Percentiles rank a stretch among this genome's conserved stretches.
phyloP scores from a whole-genome alignment of 2,113 vertebrate genomes.

The Tautogolabrus adspersus region DNA sequence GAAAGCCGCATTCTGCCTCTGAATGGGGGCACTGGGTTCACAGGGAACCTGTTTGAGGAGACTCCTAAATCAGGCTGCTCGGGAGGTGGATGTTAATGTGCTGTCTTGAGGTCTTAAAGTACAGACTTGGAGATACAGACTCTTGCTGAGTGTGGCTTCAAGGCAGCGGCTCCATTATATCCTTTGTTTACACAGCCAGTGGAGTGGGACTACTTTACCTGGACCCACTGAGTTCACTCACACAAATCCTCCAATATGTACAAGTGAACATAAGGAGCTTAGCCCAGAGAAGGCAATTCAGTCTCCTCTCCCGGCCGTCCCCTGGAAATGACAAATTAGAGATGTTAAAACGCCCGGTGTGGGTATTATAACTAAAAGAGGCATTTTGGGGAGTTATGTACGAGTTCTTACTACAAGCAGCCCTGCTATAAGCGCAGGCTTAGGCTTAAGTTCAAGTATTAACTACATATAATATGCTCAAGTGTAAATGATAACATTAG shows the following conservation, averaged over 20 bases:
- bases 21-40: slow-evolving; percentile 68
- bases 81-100: slow-evolving; percentile 74
- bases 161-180: slow-evolving; percentile 66
- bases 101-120: slow-evolving; percentile 68
- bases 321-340: slow-evolving; percentile 84
- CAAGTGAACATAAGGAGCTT: slow-evolving; percentile 85
- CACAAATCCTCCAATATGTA: slow-evolving; percentile 83
- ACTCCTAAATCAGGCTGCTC: slow-evolving; percentile 71
- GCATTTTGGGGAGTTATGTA: slow-evolving; percentile 79
- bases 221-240: slow-evolving; percentile 74
- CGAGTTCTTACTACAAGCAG: slow-evolving; percentile 73
- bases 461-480: slow-evolving; percentile 67
- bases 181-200: slow-evolving; percentile 82
- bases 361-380: slow-evolving; percentile 82
- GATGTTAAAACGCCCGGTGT: slow-evolving; percentile 83
- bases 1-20: slow-evolving; percentile 65
- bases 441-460: slow-evolving; percentile 79
- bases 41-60: slow-evolving; percentile 70
- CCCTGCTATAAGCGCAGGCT: slow-evolving; percentile 71
- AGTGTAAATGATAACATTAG: slow-evolving; percentile 64
- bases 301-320: slow-evolving; percentile 69
- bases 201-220: slow-evolving; percentile 81
- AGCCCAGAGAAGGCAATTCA: slow-evolving; percentile 80
- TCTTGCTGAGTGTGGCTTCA: slow-evolving; percentile 65
- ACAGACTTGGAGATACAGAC: slow-evolving; percentile 56